These are phyloP conservation scores for Diacarnus erythraeanus DNA, from an alignment of 37 sponge, comb jelly and placozoan genomes.

Conservation along the genomic window DNA sequence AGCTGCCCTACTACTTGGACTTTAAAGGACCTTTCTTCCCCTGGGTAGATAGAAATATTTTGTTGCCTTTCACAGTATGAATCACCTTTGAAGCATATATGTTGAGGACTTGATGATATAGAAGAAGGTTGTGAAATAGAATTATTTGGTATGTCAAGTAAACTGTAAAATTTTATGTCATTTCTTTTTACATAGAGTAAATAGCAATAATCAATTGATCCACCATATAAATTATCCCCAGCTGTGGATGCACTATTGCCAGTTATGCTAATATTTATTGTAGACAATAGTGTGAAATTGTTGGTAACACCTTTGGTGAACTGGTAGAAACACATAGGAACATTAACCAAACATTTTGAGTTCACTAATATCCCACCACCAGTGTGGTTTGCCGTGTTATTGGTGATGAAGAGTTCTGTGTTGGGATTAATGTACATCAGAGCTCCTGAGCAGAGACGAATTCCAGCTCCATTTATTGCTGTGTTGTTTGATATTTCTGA, in stretches of 20 bases:
- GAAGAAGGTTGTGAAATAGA: neutral
- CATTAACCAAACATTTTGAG: neutral
- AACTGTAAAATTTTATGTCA: neutral
- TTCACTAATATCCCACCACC: constrained; percentile 45
- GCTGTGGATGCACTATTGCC: neutral
- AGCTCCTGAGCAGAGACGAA: constrained; percentile 18
- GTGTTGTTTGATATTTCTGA: constrained; percentile 1
- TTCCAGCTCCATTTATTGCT: constrained; percentile 31
- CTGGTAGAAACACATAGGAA: constrained; percentile 40
- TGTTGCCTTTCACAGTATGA: neutral
- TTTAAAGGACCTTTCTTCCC: neutral
- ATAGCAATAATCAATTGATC: constrained; percentile 8
- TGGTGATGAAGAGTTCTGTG: neutral
- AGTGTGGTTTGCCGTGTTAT: neutral
- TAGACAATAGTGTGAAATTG: neutral
- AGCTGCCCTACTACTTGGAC: constrained; percentile 13
- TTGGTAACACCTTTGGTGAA: neutral
- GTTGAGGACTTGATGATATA: constrained; percentile 12
- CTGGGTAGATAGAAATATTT: constrained; percentile 9
- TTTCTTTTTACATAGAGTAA: neutral
- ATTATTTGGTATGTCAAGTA: neutral
- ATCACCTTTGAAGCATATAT: constrained; percentile 5
- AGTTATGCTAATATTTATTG: neutral
- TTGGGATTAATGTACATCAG: constrained; percentile 9
- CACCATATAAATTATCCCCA: constrained; percentile 5